Evolutionary conservation across 2,797 vertebrate species (phyloP).

Genomic region (Tragopan temminckii): DNA sequence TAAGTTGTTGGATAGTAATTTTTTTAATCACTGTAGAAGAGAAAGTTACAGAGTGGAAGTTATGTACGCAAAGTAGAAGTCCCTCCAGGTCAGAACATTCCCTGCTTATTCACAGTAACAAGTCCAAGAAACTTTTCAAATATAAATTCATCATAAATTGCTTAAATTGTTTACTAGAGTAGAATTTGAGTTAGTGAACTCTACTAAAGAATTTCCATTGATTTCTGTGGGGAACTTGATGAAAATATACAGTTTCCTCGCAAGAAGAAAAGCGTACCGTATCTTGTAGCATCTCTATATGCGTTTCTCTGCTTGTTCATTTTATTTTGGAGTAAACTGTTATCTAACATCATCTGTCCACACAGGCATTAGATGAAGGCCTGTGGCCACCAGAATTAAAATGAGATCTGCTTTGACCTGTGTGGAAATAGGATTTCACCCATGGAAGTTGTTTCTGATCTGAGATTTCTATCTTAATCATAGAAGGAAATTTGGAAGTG

Average conservation of each 20-base stretch:
- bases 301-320: neutral
- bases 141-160: neutral
- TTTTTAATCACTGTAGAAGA: neutral
- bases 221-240: neutral
- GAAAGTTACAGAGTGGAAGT: neutral
- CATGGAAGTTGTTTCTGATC: neutral
- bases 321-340: neutral
- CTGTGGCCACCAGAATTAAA: neutral
- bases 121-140: neutral
- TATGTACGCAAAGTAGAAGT: neutral
- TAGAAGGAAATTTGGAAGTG: neutral
- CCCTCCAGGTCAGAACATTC: neutral
- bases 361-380: neutral
- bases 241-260: neutral
- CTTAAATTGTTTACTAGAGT: neutral
- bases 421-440: neutral
- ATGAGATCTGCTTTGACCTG: neutral
- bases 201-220: neutral
- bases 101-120: neutral
- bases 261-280: accelerated
- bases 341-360: neutral
- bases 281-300: neutral
- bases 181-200: neutral
- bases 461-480: neutral
- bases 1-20: neutral